phyloP scores from a whole-genome alignment of 2,888 invertebrate species.

The Amaurobius ferox region DNA sequence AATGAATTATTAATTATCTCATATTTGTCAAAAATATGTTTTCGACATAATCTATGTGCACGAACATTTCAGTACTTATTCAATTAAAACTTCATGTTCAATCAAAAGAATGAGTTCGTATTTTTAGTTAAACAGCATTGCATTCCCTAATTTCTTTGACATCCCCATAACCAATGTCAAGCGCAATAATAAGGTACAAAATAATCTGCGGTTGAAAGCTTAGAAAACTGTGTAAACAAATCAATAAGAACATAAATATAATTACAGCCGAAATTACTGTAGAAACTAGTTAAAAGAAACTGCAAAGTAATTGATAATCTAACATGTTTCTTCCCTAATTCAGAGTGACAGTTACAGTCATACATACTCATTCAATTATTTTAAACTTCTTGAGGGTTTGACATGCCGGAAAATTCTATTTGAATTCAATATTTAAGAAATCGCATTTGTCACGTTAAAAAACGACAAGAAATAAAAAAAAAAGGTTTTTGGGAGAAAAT shows the following conservation, averaged over 20 bases:
- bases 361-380: conserved; percentile 18
- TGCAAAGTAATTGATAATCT: conserved; percentile 4
- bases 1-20: no score
- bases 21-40: no score
- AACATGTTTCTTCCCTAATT: conserved; percentile 14
- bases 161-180: not conserved
- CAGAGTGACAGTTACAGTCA: not conserved
- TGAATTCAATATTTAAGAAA: conserved; percentile 16
- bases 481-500: conserved; percentile 9
- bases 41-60: no score
- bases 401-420: conserved; percentile 3
- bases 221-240: not conserved
- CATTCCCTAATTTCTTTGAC: not conserved
- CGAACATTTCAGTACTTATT: no score
- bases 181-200: not conserved
- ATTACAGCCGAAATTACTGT: not conserved
- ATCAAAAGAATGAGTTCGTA: not conserved
- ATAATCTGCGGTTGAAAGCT: not conserved
- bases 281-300: conserved; percentile 7
- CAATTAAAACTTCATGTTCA: not conserved
- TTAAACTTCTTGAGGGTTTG: conserved; percentile 11
- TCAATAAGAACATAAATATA: conserved; percentile 12
- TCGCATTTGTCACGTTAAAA: not conserved
- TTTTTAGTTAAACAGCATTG: not conserved
- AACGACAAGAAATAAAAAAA: not conserved